These are phyloP conservation scores for Molossus alvarezi DNA, from an alignment of 2,797 vertebrate species.

Conservation along the genomic window DNA sequence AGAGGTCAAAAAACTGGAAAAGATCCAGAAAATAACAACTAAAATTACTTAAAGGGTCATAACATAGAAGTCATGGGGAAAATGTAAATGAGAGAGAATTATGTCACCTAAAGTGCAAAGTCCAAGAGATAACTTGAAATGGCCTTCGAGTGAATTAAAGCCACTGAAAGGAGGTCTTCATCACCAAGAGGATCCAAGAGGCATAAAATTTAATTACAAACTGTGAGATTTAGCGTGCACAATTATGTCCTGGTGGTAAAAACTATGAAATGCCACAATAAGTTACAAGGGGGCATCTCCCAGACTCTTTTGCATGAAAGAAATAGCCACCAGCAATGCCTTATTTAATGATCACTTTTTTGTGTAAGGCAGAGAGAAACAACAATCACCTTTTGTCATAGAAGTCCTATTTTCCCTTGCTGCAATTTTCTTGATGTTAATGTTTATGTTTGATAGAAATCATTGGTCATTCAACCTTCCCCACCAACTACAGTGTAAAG, in stretches of 20 bases:
- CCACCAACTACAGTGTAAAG: background rate
- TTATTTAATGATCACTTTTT: background rate
- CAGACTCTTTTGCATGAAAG: background rate
- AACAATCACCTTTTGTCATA: background rate
- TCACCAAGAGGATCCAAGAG: background rate
- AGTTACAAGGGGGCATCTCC: background rate
- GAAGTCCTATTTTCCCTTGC: background rate
- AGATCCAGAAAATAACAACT: slow-evolving; percentile 67
- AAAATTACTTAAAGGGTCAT: slow-evolving; percentile 53
- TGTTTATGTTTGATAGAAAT: background rate
- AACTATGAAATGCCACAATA: background rate
- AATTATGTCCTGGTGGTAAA: background rate
- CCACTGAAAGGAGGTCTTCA: slow-evolving; percentile 11
- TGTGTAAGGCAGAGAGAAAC: slow-evolving; percentile 44
- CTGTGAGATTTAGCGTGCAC: background rate
- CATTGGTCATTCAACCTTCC: background rate
- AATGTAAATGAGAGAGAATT: slow-evolving; percentile 43
- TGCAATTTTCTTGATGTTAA: background rate
- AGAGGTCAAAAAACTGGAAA: slow-evolving; percentile 61
- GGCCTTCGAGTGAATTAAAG: slow-evolving; percentile 31
- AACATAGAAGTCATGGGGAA: background rate
- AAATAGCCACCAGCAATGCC: background rate
- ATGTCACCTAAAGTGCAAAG: slow-evolving; percentile 42
- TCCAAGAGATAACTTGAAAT: slow-evolving; percentile 59
- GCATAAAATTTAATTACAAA: background rate